Base-by-base conservation (phyloP, 2,888 invertebrate genomes). In the Polymixis flavicincta region DNA sequence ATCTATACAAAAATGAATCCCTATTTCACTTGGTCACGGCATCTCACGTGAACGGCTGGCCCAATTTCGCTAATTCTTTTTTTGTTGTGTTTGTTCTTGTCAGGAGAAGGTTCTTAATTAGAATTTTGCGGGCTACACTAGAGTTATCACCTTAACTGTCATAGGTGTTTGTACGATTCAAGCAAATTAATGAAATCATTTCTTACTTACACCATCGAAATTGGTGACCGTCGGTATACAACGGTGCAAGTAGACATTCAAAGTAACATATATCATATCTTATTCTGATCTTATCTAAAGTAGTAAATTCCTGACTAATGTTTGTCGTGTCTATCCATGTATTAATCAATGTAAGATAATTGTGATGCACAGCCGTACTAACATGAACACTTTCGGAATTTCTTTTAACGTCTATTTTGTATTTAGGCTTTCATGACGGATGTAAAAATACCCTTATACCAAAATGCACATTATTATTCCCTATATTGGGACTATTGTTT, bases 261-360 rank as follows among this genome's bases (percentile, higher is more conserved):
- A 14, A 66, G 65, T 32, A 54, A 66, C 52, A 52, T 50, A 14
- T 0, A 28, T 45, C 7, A 13, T 64, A 70, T 17, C 5, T 52
- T 59, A 28, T 22, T 55, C 48, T 28, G 74, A 60, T 71, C 19
- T 55, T 72, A 37, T 54, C 5, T 63, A 73, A 50, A 50, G 50
- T 64, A 74, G 13, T 37, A 54, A 55, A 48, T 71, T 48, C n/a
- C 11, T n/a, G 25, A 13, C 0, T 48, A 54, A 48, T 50, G 22
- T 48, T 72, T 48, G 25, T 72, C 25, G 32, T 63, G 50, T 74
- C 37, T 63, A n/a, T 42, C 17, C 25, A 52, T 71, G 50, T 42
- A 45, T 70, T 70, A 28, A 71, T 55, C 42, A 50, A 54, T 54
- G 13, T 70, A 42, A 50, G 22, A n/a, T 57, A 22, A 19, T 57